Evolutionary conservation across 2,888 invertebrate genomes (phyloP), one percentile per base, ranked within the genome.

Genomic region (Perithous albicinctus): DNA sequence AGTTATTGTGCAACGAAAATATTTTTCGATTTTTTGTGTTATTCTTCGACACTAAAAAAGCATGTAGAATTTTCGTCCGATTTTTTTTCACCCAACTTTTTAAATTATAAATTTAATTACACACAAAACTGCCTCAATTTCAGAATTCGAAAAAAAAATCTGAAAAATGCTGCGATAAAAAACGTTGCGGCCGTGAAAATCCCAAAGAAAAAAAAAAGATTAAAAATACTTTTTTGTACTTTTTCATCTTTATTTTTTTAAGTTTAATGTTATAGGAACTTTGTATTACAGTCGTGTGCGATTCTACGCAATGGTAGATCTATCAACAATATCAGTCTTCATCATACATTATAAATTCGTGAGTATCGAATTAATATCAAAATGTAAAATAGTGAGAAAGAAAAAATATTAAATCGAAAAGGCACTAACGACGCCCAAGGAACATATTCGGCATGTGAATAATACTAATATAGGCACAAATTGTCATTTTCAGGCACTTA

Each of bases 261-360:
- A 59, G 61, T 78, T 54, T 70, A 20, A 41, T 85, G n/a, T 80
- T 70, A 73, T 86, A 89, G 88, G 87, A 89, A 88, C 87, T 86
- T 86, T 74, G 61, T 35, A 73, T 85, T 85, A 85, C 75, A 79
- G 76, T 46, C 43, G 59, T 12, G 23, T 29, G 8, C 35, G 8
- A 26, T 15, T n/a, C 54, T 46, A 46, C 26, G 51, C 20, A 41
- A 26, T 38, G 10, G 10, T 51, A 51, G 35, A 54, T 61, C 23
- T 59, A 32, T 35, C 38, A 46, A 78, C 61, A 74, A 67, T 26
- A 85, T 88, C 89, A 88, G 89, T 89, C 89, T 89, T 87, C 23
- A 79, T 10, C 32, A 59, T 59, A 18, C 32, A 7, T 56, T 2
- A 32, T 59, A 59, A n/a, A 64, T 35, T 38, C 56, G 56, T 43